These are phyloP conservation scores for Clamator glandarius DNA, from an alignment of 2,797 vertebrate genomes.

Conservation along the genomic window DNA sequence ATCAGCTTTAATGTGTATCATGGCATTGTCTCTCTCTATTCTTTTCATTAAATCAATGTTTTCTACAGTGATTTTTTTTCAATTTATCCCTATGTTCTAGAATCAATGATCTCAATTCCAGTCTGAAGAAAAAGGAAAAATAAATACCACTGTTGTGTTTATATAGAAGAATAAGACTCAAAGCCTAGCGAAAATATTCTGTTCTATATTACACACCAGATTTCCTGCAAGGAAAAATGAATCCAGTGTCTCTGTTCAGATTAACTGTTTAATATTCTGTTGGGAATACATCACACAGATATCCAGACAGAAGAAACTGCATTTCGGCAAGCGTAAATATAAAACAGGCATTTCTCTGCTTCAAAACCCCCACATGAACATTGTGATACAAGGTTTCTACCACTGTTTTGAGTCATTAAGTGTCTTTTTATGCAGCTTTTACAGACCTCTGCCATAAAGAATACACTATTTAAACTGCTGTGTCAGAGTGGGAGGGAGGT, in stretches of 20 bases:
- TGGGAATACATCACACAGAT: not conserved
- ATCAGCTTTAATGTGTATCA: not conserved
- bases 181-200: not conserved
- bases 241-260: not conserved
- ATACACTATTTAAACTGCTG: not conserved
- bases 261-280: not conserved
- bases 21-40: not conserved
- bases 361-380: rapidly evolving
- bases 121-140: not conserved
- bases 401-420: not conserved
- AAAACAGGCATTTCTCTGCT: not conserved
- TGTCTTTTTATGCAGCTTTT: not conserved
- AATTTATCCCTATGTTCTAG: not conserved
- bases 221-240: not conserved
- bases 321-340: not conserved
- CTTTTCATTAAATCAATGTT: not conserved
- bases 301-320: not conserved
- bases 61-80: not conserved
- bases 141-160: not conserved
- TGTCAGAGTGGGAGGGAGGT: not conserved
- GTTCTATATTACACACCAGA: not conserved
- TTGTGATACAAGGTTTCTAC: not conserved
- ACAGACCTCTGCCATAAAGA: not conserved
- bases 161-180: not conserved
- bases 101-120: not conserved